Percentiles rank a stretch among this genome's conserved stretches.
Conservation (phyloP, 2,113 vertebrate genomes). For the Canis aureus region DNA sequence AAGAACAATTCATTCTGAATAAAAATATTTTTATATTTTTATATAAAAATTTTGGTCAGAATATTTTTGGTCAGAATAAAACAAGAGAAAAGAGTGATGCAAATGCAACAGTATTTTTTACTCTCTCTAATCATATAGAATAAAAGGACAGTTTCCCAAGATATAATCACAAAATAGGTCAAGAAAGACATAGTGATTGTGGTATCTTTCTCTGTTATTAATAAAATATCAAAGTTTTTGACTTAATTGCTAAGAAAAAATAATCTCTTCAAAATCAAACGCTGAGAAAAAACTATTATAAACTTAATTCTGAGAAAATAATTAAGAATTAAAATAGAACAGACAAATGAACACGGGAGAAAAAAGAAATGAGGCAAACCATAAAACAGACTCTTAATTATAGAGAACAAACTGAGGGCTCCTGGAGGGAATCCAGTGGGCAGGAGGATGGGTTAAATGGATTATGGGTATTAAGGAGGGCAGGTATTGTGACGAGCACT, state of each 20-base stretch:
- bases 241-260: slow-evolving; percentile 28
- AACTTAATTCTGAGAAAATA: slow-evolving; percentile 1
- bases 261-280: slow-evolving; percentile 26
- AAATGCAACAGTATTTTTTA: neutral
- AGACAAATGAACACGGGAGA: neutral
- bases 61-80: neutral
- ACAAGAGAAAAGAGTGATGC: neutral
- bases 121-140: neutral
- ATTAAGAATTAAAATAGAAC: neutral
- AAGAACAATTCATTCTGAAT: neutral
- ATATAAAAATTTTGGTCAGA: neutral
- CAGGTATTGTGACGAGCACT: neutral
- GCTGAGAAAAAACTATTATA: neutral
- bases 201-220: neutral
- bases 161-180: neutral
- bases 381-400: neutral
- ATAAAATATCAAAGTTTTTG: neutral
- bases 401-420: neutral
- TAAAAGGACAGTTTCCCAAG: neutral
- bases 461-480: neutral
- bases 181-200: neutral
- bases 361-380: neutral
- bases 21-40: neutral
- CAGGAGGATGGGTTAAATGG: neutral
- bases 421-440: neutral